Conservation (phyloP, 2,888 invertebrate genomes). For the Hyposoter didymator region DNA sequence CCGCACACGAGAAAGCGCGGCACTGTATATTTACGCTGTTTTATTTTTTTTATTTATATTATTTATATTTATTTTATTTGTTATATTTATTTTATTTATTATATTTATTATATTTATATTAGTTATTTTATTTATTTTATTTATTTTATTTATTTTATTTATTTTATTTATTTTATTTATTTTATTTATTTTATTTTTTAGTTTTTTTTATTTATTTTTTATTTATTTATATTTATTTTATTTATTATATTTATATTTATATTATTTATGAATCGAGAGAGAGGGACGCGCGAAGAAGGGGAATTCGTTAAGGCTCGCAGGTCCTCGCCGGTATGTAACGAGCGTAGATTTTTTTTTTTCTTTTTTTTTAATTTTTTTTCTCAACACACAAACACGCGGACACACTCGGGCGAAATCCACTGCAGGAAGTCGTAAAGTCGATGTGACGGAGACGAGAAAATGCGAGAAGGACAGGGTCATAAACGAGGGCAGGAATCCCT, state of each 20-base stretch:
- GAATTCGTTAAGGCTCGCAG: conserved; percentile 55
- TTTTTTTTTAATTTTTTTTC: conserved; percentile 6
- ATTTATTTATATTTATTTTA: too few relatives aligned
- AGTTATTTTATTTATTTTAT: too few relatives aligned
- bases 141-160: too few relatives aligned
- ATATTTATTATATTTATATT: too few relatives aligned
- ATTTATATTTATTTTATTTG: neutral
- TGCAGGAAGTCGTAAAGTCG: conserved; percentile 59
- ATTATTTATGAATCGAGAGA: conserved; percentile 46
- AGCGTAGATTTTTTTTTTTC: conserved; percentile 34
- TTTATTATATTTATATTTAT: too few relatives aligned
- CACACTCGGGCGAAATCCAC: conserved; percentile 44
- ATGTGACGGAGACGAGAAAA: conserved; percentile 29
- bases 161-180: too few relatives aligned
- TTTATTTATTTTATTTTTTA: too few relatives aligned
- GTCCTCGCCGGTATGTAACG: conserved; percentile 53
- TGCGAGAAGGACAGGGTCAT: conserved; percentile 31
- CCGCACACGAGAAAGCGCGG: neutral
- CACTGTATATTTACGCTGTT: conserved; percentile 22
- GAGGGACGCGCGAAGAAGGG: conserved; percentile 37
- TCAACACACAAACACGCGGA: neutral
- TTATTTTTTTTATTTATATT: conserved; percentile 1
- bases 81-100: neutral
- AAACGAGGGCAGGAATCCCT: conserved; percentile 57
- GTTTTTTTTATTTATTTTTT: too few relatives aligned